These are phyloP conservation scores for Saccostrea cuccullata DNA, from an alignment of 1,140 invertebrate genomes.

Conservation along the genomic window DNA sequence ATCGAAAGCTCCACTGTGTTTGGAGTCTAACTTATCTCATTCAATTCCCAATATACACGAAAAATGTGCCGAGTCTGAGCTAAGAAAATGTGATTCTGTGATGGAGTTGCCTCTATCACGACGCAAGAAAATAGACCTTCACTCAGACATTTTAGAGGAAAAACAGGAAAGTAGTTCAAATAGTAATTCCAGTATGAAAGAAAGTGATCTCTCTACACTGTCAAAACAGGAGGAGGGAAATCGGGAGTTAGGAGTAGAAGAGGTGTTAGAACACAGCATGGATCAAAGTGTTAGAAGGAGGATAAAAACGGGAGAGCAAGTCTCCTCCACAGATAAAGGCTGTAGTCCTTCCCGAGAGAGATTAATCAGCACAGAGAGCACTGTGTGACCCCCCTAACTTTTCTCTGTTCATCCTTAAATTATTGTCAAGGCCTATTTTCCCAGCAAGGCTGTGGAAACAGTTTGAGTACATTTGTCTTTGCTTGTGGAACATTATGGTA, in stretches of 20 bases:
- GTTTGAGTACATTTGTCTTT: too few species aligned
- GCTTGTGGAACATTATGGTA: too few species aligned
- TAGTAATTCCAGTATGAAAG: background rate
- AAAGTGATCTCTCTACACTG: background rate
- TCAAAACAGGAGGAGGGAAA: background rate
- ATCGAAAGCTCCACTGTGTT: background rate
- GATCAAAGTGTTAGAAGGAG: background rate
- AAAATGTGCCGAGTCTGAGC: background rate
- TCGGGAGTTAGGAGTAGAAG: background rate
- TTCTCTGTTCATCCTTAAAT: too few species aligned
- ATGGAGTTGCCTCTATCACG: background rate
- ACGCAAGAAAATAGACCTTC: background rate
- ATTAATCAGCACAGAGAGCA: background rate
- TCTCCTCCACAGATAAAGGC: background rate
- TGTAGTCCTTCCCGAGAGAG: background rate
- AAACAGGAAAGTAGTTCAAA: background rate
- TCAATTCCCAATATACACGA: constrained; percentile 10
- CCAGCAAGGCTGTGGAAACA: too few species aligned
- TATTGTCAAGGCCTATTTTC: too few species aligned
- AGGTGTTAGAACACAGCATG: background rate
- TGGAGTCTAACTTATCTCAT: background rate
- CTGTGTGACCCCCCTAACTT: background rate
- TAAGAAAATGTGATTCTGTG: background rate
- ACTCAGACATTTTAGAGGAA: constrained; percentile 20
- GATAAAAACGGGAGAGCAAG: background rate